Evolutionary conservation across 2,888 invertebrate genomes (phyloP).

Genomic region (Eulithis prunata): DNA sequence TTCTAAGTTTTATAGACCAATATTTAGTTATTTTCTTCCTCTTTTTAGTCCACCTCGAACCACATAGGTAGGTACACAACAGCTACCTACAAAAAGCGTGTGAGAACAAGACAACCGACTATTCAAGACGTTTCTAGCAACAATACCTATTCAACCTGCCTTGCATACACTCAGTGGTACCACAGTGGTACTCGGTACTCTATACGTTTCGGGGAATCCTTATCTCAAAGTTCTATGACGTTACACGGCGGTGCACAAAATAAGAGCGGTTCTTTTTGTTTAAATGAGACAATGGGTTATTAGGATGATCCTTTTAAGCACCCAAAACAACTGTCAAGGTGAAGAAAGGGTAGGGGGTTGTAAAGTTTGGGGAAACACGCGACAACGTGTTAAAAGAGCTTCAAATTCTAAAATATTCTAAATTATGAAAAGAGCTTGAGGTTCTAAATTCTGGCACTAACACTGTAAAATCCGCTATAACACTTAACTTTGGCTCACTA

Average conservation of each 20-base stretch:
- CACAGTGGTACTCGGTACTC: not conserved
- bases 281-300: constrained; percentile 59
- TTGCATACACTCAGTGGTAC: not conserved
- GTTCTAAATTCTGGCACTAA: too few species aligned
- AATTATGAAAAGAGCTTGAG: too few species aligned
- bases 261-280: constrained; percentile 51
- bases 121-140: constrained; percentile 8
- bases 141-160: constrained; percentile 10
- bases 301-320: constrained; percentile 61
- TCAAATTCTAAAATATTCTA: too few species aligned
- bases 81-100: constrained; percentile 16
- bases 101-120: constrained; percentile 5
- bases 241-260: constrained; percentile 31
- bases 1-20: too few species aligned
- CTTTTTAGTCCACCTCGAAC: too few species aligned
- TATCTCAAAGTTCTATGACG: constrained; percentile 33
- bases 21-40: too few species aligned
- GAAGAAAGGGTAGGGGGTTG: constrained; percentile 8
- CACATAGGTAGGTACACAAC: not conserved
- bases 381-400: not conserved
- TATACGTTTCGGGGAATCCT: constrained; percentile 32
- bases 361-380: constrained; percentile 18
- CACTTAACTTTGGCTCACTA: too few species aligned
- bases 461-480: too few species aligned
- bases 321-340: constrained; percentile 43